Evolutionary conservation across 92 coral and sea anemone genomes (phyloP).

Genomic region (Muricea muricata): DNA sequence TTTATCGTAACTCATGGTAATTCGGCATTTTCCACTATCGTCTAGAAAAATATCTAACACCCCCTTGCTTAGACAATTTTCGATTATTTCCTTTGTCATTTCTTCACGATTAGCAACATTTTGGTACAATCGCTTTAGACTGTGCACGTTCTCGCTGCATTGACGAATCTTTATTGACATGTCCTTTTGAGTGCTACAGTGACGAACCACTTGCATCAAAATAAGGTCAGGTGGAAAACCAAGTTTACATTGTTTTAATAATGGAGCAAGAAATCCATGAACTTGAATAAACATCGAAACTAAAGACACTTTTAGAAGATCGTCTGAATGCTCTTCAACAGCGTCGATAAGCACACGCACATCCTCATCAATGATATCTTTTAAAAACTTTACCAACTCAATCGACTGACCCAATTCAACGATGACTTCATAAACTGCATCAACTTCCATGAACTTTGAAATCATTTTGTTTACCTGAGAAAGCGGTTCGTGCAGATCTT

Average conservation of each 20-base stretch:
- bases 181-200: neutral
- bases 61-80: slow-evolving; percentile 61
- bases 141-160: slow-evolving; percentile 82
- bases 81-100: slow-evolving; percentile 82
- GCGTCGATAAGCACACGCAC: slow-evolving; percentile 73
- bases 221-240: neutral
- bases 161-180: slow-evolving; percentile 86
- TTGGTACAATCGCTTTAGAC: slow-evolving; percentile 78
- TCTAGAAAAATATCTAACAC: slow-evolving; percentile 45
- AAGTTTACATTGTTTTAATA: slow-evolving; percentile 44
- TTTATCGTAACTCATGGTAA: slow-evolving; percentile 58
- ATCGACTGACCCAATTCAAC: slow-evolving; percentile 56
- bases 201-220: neutral
- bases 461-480: slow-evolving; percentile 12
- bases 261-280: slow-evolving; percentile 66
- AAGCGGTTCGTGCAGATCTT: slow-evolving; percentile 11
- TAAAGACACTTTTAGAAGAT: slow-evolving; percentile 65
- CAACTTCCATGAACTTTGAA: slow-evolving; percentile 32
- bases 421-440: slow-evolving; percentile 31
- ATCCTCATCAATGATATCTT: slow-evolving; percentile 73
- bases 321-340: slow-evolving; percentile 80
- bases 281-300: slow-evolving; percentile 78
- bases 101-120: slow-evolving; percentile 91
- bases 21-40: slow-evolving; percentile 52
- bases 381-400: slow-evolving; percentile 58